Evolutionary conservation across 2,888 invertebrate species (phyloP).

Genomic region (Gari tellinella): DNA sequence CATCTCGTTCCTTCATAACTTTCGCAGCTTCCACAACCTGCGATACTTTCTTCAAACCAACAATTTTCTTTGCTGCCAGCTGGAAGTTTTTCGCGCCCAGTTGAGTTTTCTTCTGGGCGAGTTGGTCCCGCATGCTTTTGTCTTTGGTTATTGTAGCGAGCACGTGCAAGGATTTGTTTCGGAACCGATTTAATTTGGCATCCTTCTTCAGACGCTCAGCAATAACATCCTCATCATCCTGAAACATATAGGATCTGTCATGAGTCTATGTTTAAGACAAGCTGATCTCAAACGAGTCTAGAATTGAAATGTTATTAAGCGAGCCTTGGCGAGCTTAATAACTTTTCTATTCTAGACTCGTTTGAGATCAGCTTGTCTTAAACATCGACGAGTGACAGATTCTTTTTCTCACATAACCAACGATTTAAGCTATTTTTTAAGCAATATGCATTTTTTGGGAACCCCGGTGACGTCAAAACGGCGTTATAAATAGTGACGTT

Average conservation of each 20-base stretch:
- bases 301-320: too few species aligned
- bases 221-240: constrained; percentile 13
- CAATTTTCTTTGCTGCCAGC: not conserved
- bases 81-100: not conserved
- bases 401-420: too few species aligned
- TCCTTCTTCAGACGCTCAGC: constrained; percentile 22
- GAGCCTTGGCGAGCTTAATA: too few species aligned
- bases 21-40: not conserved
- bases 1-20: not conserved
- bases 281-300: too few species aligned
- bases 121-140: constrained; percentile 15
- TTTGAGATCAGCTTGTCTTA: too few species aligned
- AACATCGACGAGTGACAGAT: too few species aligned
- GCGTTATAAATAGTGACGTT: too few species aligned
- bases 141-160: constrained; percentile 30
- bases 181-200: constrained; percentile 37
- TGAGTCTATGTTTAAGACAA: too few species aligned
- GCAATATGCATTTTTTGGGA: too few species aligned
- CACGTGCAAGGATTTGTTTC: constrained; percentile 33
- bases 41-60: not conserved
- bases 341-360: too few species aligned
- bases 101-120: constrained; percentile 15
- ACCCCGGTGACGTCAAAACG: too few species aligned
- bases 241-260: not conserved
- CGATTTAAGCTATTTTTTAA: too few species aligned